phyloP scores from a whole-genome alignment of 2,797 vertebrate species.

The Hipposideros larvatus region DNA sequence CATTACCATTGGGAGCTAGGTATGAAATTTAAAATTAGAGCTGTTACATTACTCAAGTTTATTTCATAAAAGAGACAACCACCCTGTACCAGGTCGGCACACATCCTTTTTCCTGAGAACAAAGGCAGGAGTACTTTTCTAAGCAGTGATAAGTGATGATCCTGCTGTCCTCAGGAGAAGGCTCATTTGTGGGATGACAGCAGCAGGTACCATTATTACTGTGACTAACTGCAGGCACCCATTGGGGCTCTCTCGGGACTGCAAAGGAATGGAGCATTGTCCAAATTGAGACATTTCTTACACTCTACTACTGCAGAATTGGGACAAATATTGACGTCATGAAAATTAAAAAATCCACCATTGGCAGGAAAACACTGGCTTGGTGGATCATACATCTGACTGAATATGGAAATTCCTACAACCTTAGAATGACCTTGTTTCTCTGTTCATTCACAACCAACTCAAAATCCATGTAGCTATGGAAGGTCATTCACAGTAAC shows the following conservation, averaged over 20 bases:
- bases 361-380: neutral
- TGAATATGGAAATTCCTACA: constrained; percentile 27
- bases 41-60: neutral
- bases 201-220: neutral
- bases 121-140: neutral
- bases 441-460: neutral
- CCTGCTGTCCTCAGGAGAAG: neutral
- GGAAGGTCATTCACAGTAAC: neutral
- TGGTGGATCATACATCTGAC: neutral
- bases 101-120: neutral
- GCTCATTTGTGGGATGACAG: neutral
- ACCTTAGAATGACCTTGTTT: neutral
- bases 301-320: neutral
- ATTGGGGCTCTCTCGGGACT: neutral
- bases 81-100: neutral
- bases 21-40: constrained; percentile 41
- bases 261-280: neutral
- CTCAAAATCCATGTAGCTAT: neutral
- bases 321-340: neutral
- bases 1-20: neutral
- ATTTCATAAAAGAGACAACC: neutral
- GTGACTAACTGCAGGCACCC: neutral
- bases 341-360: neutral
- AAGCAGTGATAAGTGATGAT: neutral
- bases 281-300: constrained; percentile 15